Evolutionary conservation across 2,797 vertebrate genomes (phyloP).

Genomic region (Artibeus jamaicensis): DNA sequence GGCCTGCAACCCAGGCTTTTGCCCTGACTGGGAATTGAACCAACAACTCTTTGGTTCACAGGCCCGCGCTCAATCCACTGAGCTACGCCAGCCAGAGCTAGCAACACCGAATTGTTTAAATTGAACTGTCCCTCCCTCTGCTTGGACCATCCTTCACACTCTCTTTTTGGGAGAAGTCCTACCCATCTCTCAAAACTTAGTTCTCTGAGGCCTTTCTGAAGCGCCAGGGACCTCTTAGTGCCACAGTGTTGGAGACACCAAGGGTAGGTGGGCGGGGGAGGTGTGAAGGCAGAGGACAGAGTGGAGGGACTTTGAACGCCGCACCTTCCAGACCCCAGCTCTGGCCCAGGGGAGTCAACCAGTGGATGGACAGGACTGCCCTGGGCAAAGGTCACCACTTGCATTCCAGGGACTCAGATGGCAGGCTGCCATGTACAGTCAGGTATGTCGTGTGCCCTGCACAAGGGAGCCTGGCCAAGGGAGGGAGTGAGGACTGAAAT

Average conservation of each 20-base stretch:
- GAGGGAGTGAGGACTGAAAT: not conserved
- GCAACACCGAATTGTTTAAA: not conserved
- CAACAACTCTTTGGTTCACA: too few relatives aligned
- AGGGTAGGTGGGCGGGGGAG: not conserved
- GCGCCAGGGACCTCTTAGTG: not conserved
- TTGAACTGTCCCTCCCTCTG: too few relatives aligned
- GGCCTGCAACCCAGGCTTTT: too few relatives aligned
- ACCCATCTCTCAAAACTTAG: not conserved
- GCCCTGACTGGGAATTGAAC: too few relatives aligned
- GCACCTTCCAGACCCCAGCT: not conserved
- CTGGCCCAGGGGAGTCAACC: not conserved
- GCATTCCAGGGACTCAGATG: not conserved
- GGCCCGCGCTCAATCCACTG: too few relatives aligned
- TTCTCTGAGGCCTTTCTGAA: not conserved
- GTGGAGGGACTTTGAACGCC: not conserved
- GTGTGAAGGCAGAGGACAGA: not conserved
- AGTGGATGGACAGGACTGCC: not conserved
- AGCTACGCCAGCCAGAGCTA: too few relatives aligned
- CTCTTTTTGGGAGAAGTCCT: not conserved
- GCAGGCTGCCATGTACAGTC: not conserved
- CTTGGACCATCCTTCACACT: not conserved
- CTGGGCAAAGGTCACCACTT: not conserved
- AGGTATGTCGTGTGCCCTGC: not conserved
- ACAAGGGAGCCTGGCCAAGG: not conserved
- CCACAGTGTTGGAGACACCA: not conserved